Base-by-base conservation (phyloP, 2,113 vertebrate species). In the Clupea harengus region DNA sequence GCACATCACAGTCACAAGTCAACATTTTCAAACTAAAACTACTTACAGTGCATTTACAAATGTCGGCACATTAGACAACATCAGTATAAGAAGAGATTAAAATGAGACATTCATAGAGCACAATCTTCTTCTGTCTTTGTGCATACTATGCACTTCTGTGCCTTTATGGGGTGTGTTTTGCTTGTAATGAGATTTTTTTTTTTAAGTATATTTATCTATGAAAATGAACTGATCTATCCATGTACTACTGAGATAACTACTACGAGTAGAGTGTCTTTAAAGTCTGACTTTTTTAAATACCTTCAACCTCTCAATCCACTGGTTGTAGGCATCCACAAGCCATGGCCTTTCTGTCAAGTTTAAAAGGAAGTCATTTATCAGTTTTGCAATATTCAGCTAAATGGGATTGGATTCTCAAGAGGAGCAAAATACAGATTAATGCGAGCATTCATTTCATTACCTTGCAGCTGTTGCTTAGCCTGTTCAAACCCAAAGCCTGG, bases 401-500 rank as follows among this genome's bases (percentile, higher is more conserved):
- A 75, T 39, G 44, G 54, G 17, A 4, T 22, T 28, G 39, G n/a
- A 52, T 18, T 47, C 9, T 45, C 50, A 44, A 44, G 11, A 50
- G 67, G 15, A 0, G 72, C 82, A 82, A 39, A 39, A 46, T 1
- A 46, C 17, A 45, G 2, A 32, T 81, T 45, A 81, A n/a, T n/a
- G n/a, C 25, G 5, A 67, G 6, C 39, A 39, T 39, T 39, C 39
- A 39, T 28, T 0, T 25, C 7, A 67, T 86, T 95, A 99, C 98
- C 97, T 97, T 99, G 97, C 85, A 99, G 85, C 85, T 98, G 97
- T 80, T 91, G 96, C 91, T 99, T 99, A 0, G 98, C 98, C 92
- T 99, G 95, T 90, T 99, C 97, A 90, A 99, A 99, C 54, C 98
- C 98, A 90, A 99, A 99, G 60, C 96, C 96, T 0, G 98, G 96